phyloP scores from a whole-genome alignment of 2,888 invertebrate species.

The Hymenopus coronatus region DNA sequence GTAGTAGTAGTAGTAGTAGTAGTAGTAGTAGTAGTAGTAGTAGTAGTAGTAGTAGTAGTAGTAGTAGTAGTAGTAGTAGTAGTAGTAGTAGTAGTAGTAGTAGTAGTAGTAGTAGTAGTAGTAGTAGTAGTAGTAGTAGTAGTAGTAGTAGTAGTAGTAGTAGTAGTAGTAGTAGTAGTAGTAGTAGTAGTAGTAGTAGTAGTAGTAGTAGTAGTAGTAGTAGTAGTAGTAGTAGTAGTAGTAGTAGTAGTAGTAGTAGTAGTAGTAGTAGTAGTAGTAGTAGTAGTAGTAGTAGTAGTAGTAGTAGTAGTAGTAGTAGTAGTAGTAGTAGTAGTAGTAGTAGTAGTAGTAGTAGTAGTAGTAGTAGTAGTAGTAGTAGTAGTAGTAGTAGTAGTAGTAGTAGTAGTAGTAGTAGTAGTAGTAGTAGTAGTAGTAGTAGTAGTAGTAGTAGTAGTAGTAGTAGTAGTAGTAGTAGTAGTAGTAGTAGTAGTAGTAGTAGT shows the following conservation, averaged over 20 bases:
- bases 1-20: neutral
- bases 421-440: slow-evolving; percentile 4
- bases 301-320: slow-evolving; percentile 4
- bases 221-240: slow-evolving; percentile 4
- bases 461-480: slow-evolving; percentile 2
- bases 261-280: slow-evolving; percentile 2
- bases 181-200: slow-evolving; percentile 4
- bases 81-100: slow-evolving; percentile 8
- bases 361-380: slow-evolving; percentile 6
- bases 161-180: slow-evolving; percentile 4
- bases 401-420: slow-evolving; percentile 4
- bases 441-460: slow-evolving; percentile 4
- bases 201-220: slow-evolving; percentile 4
- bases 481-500: slow-evolving; percentile 4
- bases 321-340: slow-evolving; percentile 4
- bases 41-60: slow-evolving; percentile 8
- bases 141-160: slow-evolving; percentile 2
- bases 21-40: slow-evolving; percentile 6
- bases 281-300: slow-evolving; percentile 4
- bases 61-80: slow-evolving; percentile 8
- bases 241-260: slow-evolving; percentile 4
- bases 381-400: slow-evolving; percentile 2
- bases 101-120: slow-evolving; percentile 4
- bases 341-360: slow-evolving; percentile 2
- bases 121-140: slow-evolving; percentile 4